These are phyloP conservation scores for Sycobia sp. DNA, from an alignment of 1,140 invertebrate species.

Conservation along the genomic window DNA sequence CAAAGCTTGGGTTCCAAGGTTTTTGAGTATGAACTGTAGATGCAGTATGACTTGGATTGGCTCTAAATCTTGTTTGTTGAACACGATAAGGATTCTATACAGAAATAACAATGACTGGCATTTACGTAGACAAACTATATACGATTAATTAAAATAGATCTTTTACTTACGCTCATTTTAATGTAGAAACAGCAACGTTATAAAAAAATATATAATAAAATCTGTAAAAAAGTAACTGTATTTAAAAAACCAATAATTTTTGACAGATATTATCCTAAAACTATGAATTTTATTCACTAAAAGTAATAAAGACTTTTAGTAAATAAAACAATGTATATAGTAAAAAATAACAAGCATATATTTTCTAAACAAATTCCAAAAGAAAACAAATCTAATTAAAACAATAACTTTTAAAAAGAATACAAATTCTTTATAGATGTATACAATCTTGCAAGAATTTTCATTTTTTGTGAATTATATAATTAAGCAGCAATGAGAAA, in stretches of 20 bases:
- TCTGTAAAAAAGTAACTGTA: constrained; percentile 46
- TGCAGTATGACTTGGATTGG: constrained; percentile 44
- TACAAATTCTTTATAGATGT: background rate
- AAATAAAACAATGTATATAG: too few relatives aligned
- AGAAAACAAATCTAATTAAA: too few relatives aligned
- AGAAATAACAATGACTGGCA: background rate
- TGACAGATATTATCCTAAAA: too few relatives aligned
- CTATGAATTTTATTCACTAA: background rate
- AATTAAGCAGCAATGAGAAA: background rate
- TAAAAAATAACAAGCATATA: too few relatives aligned
- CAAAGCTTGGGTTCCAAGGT: constrained; percentile 45
- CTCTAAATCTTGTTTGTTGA: constrained; percentile 46
- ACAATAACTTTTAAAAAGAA: background rate
- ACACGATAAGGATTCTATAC: constrained; percentile 56
- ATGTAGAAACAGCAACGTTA: constrained; percentile 37
- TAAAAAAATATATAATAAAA: constrained; percentile 40
- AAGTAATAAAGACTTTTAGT: background rate
- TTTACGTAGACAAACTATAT: constrained; percentile 8
- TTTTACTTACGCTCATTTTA: constrained; percentile 54
- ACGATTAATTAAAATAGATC: background rate
- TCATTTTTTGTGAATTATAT: constrained; percentile 16
- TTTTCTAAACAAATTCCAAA: too few relatives aligned
- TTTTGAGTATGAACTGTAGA: constrained; percentile 54
- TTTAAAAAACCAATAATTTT: too few relatives aligned
- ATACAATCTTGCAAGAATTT: background rate